Percentiles rank a stretch among this genome's conserved stretches.
phyloP scores from a whole-genome alignment of 2,113 vertebrate genomes.

The Condylura cristata region DNA sequence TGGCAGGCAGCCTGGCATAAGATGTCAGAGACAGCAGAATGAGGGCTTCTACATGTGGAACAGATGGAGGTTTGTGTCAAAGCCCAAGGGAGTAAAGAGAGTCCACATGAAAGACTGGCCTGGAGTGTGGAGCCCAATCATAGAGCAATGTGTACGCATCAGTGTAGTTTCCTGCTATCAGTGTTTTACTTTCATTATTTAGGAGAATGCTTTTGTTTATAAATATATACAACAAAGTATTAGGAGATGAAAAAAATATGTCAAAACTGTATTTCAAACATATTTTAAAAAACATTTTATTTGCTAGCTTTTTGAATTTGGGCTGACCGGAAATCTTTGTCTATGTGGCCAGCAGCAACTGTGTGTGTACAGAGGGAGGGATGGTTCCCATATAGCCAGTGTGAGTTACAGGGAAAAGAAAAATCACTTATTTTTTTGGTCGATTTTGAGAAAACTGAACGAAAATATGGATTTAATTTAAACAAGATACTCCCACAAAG shows the following conservation, averaged over 20 bases:
- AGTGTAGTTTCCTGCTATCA: not conserved
- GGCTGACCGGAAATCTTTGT: not conserved
- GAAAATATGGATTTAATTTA: not conserved
- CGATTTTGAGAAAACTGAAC: not conserved
- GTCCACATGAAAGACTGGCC: not conserved
- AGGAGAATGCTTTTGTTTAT: not conserved
- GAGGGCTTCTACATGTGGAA: not conserved
- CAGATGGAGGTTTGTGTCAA: too few relatives aligned
- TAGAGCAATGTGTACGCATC: not conserved
- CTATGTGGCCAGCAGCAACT: not conserved
- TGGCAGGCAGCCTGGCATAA: not conserved
- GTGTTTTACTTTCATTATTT: not conserved
- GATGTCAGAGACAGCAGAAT: not conserved
- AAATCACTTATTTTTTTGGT: not conserved
- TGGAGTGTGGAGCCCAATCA: not conserved
- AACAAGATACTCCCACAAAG: not conserved
- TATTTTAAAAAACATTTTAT: not conserved
- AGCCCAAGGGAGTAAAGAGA: not conserved
- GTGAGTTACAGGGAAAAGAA: not conserved
- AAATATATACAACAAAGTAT: not conserved
- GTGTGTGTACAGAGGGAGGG: not conserved
- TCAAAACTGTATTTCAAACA: not conserved
- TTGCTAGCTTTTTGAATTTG: slow-evolving; percentile 35
- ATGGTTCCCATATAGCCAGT: not conserved
- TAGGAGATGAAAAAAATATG: not conserved